These are phyloP conservation scores for Laspeyria flexula DNA, from an alignment of 2,888 invertebrate genomes.

Conservation along the genomic window DNA sequence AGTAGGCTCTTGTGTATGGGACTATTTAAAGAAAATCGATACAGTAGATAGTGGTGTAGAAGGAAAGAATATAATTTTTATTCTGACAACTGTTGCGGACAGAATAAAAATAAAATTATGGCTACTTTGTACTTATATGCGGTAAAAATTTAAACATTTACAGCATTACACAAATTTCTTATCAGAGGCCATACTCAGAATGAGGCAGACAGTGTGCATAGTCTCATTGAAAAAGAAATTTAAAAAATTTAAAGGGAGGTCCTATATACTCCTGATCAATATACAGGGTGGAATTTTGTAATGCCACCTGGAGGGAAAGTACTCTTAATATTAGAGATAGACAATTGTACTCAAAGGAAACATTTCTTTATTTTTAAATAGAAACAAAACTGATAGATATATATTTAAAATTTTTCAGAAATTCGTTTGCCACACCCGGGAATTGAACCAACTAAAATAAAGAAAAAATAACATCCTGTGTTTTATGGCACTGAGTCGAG, in stretches of 20 bases:
- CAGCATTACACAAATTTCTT: conserved; percentile 16
- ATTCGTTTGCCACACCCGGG: too few species aligned
- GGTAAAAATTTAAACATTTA: neutral
- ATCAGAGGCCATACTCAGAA: too few species aligned
- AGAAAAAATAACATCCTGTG: too few species aligned
- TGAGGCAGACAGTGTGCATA: conserved; percentile 16
- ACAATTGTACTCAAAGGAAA: too few species aligned
- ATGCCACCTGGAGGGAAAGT: too few species aligned
- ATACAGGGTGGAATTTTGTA: too few species aligned
- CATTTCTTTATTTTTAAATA: too few species aligned
- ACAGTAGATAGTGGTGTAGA: neutral
- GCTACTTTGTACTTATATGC: neutral
- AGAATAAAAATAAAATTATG: conserved; percentile 5
- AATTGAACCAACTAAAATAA: too few species aligned
- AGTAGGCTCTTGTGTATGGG: conserved; percentile 3
- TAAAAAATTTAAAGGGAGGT: conserved; percentile 25
- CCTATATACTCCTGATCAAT: conserved; percentile 16
- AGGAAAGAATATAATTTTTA: neutral
- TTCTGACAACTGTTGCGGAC: neutral
- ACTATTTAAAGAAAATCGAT: neutral
- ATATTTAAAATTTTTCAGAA: too few species aligned
- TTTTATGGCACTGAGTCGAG: too few species aligned
- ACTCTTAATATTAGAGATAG: too few species aligned
- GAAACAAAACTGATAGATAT: too few species aligned
- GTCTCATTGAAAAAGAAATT: conserved; percentile 32